Evolutionary conservation across 2,888 invertebrate genomes (phyloP).

Genomic region (Synanthedon vespiformis): DNA sequence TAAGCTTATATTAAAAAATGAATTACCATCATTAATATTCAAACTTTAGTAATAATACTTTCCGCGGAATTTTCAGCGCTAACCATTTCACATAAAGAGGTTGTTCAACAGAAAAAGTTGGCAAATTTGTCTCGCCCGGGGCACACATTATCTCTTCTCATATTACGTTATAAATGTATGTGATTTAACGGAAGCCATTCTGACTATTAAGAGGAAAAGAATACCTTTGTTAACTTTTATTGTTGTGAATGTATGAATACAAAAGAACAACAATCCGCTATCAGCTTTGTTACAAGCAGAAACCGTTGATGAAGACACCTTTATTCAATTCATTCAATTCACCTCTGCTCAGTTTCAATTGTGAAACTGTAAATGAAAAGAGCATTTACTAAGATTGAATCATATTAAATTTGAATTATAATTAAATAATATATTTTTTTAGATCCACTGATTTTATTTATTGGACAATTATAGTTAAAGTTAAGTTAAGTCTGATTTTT

Average conservation of each 20-base stretch:
- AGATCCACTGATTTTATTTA: too few species aligned
- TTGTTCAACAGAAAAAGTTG: slow-evolving; percentile 46
- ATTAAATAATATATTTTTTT: too few species aligned
- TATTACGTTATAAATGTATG: slow-evolving; percentile 40
- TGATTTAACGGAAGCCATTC: slow-evolving; percentile 28
- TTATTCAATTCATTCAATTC: too few species aligned
- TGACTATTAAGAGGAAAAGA: slow-evolving; percentile 15
- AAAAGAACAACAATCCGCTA: too few species aligned
- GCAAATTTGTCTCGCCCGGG: slow-evolving; percentile 41
- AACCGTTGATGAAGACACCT: too few species aligned
- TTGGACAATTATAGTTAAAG: too few species aligned
- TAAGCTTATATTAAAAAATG: slow-evolving; percentile 6
- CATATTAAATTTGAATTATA: too few species aligned
- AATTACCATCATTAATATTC: slow-evolving; percentile 21
- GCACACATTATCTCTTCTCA: slow-evolving; percentile 43
- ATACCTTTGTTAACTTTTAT: slow-evolving; percentile 15
- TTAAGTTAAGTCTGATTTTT: too few species aligned
- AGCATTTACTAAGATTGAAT: too few species aligned
- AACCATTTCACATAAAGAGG: slow-evolving; percentile 40
- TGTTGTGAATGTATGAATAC: not conserved
- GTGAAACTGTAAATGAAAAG: too few species aligned
- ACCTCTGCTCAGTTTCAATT: too few species aligned
- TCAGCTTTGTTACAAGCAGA: too few species aligned
- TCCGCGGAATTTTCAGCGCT: slow-evolving; percentile 23
- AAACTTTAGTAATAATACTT: slow-evolving; percentile 39